Conservation (phyloP, 2,113 vertebrate genomes). For the Suncus etruscus region DNA sequence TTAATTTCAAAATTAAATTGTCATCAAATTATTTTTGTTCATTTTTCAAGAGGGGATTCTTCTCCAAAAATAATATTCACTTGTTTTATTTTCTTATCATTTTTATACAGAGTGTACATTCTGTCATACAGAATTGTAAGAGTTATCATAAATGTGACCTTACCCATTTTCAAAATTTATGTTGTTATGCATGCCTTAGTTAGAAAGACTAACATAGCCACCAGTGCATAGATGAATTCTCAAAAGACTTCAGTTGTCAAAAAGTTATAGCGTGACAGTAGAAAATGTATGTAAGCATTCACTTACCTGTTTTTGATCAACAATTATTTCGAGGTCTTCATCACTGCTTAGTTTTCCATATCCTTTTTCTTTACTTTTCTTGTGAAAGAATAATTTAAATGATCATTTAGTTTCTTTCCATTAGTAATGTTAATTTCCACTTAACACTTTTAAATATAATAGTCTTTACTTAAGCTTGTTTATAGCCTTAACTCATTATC, state of each 20-base stretch:
- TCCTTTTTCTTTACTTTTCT: slow-evolving; percentile 83
- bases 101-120: neutral
- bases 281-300: slow-evolving; percentile 68
- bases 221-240: neutral
- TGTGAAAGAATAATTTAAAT: slow-evolving; percentile 85
- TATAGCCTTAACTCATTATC: slow-evolving; percentile 44
- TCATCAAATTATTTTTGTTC: slow-evolving; percentile 12
- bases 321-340: slow-evolving; percentile 79
- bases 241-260: neutral
- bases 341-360: slow-evolving; percentile 84
- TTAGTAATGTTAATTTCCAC: slow-evolving; percentile 76
- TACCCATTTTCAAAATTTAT: slow-evolving; percentile 27
- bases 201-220: neutral
- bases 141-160: neutral
- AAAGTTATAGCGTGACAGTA: slow-evolving; percentile 60
- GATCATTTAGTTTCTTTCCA: slow-evolving; percentile 77
- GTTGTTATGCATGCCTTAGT: neutral
- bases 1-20: slow-evolving; percentile 42
- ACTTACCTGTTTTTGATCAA: slow-evolving; percentile 82
- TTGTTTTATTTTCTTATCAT: slow-evolving; percentile 18
- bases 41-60: neutral
- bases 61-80: neutral
- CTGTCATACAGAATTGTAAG: slow-evolving; percentile 38
- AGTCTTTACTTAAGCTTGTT: slow-evolving; percentile 59
- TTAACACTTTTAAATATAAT: slow-evolving; percentile 76